These are phyloP conservation scores for Bombus terrestris DNA, from an alignment of 1,140 invertebrate species.

Conservation along the genomic window DNA sequence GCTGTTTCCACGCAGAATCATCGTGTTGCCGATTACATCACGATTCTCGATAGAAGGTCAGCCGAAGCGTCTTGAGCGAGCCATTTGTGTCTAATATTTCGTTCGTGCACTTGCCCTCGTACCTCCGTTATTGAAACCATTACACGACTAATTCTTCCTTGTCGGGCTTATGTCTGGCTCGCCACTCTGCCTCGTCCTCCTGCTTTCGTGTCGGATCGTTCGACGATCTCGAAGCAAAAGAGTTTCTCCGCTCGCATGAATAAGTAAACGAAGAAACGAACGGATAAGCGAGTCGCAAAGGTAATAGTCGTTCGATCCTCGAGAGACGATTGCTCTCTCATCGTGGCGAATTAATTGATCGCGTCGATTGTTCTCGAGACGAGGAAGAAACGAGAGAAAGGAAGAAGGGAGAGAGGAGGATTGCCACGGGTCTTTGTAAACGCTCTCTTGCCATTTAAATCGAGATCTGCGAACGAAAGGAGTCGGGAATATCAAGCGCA, in stretches of 20 bases:
- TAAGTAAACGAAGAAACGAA: constrained; percentile 23
- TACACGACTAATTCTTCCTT: not conserved
- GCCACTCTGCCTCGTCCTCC: not conserved
- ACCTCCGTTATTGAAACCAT: no score
- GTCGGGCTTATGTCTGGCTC: not conserved
- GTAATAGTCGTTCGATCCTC: not conserved
- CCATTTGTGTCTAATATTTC: no score
- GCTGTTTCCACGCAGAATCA: no score
- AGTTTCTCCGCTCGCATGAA: not conserved
- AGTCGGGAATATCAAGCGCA: no score
- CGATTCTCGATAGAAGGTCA: no score
- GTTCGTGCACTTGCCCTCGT: no score
- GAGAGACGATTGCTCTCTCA: constrained; percentile 25
- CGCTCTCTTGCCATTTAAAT: constrained; percentile 6
- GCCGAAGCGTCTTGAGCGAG: no score
- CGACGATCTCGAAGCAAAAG: constrained; percentile 2
- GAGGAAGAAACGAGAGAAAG: not conserved
- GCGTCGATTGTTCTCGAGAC: constrained; percentile 26
- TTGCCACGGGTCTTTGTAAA: not conserved
- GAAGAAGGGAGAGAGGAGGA: not conserved
- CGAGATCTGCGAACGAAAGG: not conserved
- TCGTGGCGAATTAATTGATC: constrained; percentile 32
- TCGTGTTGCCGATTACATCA: no score
- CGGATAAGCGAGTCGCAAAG: not conserved
- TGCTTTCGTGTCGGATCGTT: not conserved